Percentiles rank a stretch among this genome's conserved stretches.
These are phyloP conservation scores for Glaucopsyche alexis DNA, from an alignment of 2,888 invertebrate species.

Conservation along the genomic window DNA sequence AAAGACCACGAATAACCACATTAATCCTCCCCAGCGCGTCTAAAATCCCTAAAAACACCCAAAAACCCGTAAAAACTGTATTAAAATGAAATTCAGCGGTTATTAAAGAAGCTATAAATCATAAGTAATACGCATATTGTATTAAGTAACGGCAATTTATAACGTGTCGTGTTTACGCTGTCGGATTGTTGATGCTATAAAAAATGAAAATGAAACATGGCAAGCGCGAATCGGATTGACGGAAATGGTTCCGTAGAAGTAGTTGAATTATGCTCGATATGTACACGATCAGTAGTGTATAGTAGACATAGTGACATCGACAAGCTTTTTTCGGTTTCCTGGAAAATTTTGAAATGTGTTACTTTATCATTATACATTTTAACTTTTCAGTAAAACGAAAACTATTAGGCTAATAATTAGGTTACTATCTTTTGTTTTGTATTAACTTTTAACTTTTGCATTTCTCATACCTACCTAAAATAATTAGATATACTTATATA, in stretches of 20 bases:
- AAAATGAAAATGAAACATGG: slow-evolving; percentile 10
- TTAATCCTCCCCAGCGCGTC: not conserved
- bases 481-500: too few species aligned
- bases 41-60: not conserved
- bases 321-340: too few species aligned
- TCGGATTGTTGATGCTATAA: slow-evolving; percentile 19
- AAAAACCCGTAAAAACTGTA: not conserved
- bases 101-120: not conserved
- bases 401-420: too few species aligned
- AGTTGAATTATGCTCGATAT: not conserved
- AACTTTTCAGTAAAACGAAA: too few species aligned
- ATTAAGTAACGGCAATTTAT: slow-evolving; percentile 7
- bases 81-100: not conserved
- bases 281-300: too few species aligned
- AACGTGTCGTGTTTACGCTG: slow-evolving; percentile 17
- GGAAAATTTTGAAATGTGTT: too few species aligned
- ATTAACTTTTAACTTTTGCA: too few species aligned
- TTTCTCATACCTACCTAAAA: too few species aligned
- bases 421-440: too few species aligned
- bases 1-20: not conserved
- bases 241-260: not conserved
- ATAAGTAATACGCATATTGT: not conserved
- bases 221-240: not conserved
- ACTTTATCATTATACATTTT: too few species aligned
- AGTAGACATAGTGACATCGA: too few species aligned